Evolutionary conservation across 1,140 invertebrate species (phyloP).

Genomic region (Eurosta solidaginis): DNA sequence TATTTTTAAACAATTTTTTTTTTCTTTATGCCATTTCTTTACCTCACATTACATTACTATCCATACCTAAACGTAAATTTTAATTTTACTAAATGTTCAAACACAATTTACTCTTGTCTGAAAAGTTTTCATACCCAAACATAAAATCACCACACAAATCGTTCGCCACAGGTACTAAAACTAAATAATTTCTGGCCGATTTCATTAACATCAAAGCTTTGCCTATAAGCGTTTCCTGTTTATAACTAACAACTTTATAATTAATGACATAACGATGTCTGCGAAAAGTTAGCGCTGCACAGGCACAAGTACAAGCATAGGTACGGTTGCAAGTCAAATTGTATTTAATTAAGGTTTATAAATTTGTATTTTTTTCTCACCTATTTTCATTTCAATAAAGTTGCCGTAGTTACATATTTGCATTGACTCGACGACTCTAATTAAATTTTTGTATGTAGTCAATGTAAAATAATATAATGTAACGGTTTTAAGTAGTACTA

Average conservation of each 20-base stretch:
- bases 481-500: no score
- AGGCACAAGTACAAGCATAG: no score
- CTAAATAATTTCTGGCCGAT: not conserved
- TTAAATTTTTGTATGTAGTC: slow-evolving; percentile 13
- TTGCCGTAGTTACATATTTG: not conserved
- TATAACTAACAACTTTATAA: not conserved
- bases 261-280: slow-evolving; percentile 21
- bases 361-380: no score
- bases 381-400: not conserved
- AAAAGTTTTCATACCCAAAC: no score
- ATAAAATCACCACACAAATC: not conserved
- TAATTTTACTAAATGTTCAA: no score
- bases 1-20: no score
- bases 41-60: no score
- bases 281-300: not conserved
- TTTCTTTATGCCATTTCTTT: no score
- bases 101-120: no score
- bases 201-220: not conserved
- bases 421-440: not conserved
- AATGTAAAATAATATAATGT: no score
- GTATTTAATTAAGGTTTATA: not conserved
- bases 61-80: no score
- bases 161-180: not conserved
- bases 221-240: not conserved
- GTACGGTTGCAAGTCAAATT: no score